Percentiles rank a stretch among this genome's conserved stretches.
Conservation (phyloP, 2,113 vertebrate genomes). For the Guaruba guarouba region DNA sequence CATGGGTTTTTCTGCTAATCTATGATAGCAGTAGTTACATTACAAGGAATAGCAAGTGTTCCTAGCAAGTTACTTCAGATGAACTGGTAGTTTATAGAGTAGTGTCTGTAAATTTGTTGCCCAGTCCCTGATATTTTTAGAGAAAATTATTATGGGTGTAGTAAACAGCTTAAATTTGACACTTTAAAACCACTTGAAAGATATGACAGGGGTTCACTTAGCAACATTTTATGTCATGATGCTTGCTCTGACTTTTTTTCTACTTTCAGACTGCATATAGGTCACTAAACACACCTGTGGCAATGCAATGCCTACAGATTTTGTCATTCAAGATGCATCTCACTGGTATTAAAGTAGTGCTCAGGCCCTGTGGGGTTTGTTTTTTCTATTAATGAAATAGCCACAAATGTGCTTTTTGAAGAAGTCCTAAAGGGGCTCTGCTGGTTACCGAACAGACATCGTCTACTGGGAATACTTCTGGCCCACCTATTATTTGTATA, state of each 20-base stretch:
- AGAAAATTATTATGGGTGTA: not conserved
- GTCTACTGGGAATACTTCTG: not conserved
- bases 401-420: not conserved
- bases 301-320: not conserved
- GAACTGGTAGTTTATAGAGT: not conserved
- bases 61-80: not conserved
- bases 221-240: not conserved
- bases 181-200: not conserved
- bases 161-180: not conserved
- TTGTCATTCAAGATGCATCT: not conserved
- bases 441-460: not conserved
- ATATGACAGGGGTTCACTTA: not conserved
- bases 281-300: not conserved
- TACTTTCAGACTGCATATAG: not conserved
- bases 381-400: not conserved
- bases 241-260: not conserved
- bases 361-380: not conserved
- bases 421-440: not conserved
- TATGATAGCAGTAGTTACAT: rapidly evolving
- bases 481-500: not conserved
- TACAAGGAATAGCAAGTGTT: not conserved
- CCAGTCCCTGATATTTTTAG: not conserved
- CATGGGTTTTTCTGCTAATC: not conserved
- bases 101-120: not conserved
- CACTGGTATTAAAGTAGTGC: not conserved